Evolutionary conservation across 1,140 invertebrate genomes (phyloP).

Genomic region (Fopius arisanus): DNA sequence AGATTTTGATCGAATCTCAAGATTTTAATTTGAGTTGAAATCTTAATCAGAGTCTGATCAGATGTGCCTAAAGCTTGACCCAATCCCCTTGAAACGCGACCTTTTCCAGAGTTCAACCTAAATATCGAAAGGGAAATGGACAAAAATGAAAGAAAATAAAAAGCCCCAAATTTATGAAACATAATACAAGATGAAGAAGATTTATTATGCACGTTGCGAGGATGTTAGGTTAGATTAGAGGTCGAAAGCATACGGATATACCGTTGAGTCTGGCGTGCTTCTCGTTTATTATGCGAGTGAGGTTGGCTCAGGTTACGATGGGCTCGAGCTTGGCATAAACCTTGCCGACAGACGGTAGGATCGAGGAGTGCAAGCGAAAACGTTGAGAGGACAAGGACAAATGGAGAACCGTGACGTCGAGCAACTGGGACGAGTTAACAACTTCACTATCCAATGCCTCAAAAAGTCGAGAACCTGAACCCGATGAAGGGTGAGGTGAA

Average conservation of each 20-base stretch:
- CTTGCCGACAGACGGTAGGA: slow-evolving; percentile 8
- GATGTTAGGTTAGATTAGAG: slow-evolving; percentile 27
- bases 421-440: slow-evolving; percentile 1
- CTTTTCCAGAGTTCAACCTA: no score
- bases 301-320: slow-evolving; percentile 27
- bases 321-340: slow-evolving; percentile 19
- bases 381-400: neutral
- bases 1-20: no score
- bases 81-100: no score
- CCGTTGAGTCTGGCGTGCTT: neutral
- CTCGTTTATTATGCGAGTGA: slow-evolving; percentile 31
- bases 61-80: no score
- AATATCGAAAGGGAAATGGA: neutral
- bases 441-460: neutral
- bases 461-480: neutral
- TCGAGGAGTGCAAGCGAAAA: slow-evolving; percentile 11
- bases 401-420: neutral
- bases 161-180: slow-evolving; percentile 4
- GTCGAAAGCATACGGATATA: slow-evolving; percentile 18
- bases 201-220: slow-evolving; percentile 21
- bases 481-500: neutral
- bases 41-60: no score
- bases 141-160: neutral
- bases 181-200: slow-evolving; percentile 6
- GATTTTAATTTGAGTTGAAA: no score